Evolutionary conservation across 1,140 invertebrate species (phyloP).

Genomic region (Diuraphis noxia): DNA sequence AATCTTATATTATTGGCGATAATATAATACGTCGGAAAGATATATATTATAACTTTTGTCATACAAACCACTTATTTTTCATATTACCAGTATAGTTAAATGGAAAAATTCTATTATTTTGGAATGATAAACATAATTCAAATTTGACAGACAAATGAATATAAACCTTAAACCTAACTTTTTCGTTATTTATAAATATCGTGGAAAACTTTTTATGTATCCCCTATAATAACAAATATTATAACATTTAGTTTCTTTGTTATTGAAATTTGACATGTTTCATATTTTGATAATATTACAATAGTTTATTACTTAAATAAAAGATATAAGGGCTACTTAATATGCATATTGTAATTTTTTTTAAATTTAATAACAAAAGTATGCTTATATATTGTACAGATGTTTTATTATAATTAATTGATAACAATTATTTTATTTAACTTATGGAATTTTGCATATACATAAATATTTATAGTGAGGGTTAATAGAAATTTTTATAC

Average conservation of each 20-base stretch:
- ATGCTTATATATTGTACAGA: not conserved
- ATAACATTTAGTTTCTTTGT: not conserved
- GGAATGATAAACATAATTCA: not conserved
- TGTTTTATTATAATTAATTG: too few relatives aligned
- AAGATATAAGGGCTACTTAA: not conserved
- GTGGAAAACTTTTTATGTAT: not conserved
- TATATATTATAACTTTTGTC: constrained; percentile 16
- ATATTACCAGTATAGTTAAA: not conserved
- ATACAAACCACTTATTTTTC: not conserved
- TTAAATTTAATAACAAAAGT: not conserved
- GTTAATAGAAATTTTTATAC: not conserved
- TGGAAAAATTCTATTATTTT: not conserved
- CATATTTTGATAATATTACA: not conserved
- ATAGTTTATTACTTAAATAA: not conserved
- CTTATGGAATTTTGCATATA: too few relatives aligned
- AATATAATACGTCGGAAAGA: not conserved
- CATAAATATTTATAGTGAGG: too few relatives aligned
- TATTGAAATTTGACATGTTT: not conserved
- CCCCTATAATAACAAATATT: not conserved
- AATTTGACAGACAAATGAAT: not conserved
- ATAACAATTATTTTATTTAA: too few relatives aligned
- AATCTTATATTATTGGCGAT: not conserved
- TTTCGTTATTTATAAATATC: not conserved
- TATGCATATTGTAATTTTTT: not conserved
- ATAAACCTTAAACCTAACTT: not conserved